Percentiles rank a stretch among this genome's conserved stretches.
Evolutionary conservation across 2,888 invertebrate genomes (phyloP).

Genomic region (Limnephilus rhombicus): DNA sequence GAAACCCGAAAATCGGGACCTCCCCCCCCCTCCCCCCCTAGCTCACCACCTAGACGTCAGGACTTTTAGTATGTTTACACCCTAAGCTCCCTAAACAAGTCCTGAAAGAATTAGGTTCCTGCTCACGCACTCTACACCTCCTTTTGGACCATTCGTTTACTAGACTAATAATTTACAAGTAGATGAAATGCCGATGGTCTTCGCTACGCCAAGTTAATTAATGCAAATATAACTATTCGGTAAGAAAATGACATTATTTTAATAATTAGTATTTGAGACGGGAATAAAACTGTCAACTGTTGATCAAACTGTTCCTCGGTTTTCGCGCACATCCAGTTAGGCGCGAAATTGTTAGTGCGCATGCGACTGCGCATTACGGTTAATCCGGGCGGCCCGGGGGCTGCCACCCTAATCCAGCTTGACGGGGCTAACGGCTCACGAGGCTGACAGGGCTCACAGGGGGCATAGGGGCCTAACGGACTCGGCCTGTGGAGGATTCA

Average conservation of each 20-base stretch:
- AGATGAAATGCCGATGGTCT: no score
- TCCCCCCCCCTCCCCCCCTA: no score
- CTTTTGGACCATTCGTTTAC: no score
- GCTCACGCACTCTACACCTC: no score
- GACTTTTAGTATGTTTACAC: no score
- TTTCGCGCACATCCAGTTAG: neutral
- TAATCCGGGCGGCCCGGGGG: slow-evolving; percentile 23
- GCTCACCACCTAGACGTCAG: no score
- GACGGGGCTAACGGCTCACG: slow-evolving; percentile 50
- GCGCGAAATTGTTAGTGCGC: neutral
- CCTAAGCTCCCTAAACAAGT: no score
- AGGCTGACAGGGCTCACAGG: neutral
- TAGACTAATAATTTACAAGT: no score
- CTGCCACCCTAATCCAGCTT: slow-evolving; percentile 40
- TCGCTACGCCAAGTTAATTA: no score
- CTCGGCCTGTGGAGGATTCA: slow-evolving; percentile 2
- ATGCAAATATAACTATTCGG: no score
- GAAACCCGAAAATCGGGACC: no score
- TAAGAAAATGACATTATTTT: neutral
- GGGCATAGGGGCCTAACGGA: neutral
- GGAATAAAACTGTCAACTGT: neutral
- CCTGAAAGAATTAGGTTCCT: no score
- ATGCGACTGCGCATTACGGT: slow-evolving; percentile 51
- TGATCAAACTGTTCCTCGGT: neutral
- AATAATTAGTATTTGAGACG: neutral